Evolutionary conservation across 2,888 invertebrate species (phyloP).

Genomic region (Amiota mariae): DNA sequence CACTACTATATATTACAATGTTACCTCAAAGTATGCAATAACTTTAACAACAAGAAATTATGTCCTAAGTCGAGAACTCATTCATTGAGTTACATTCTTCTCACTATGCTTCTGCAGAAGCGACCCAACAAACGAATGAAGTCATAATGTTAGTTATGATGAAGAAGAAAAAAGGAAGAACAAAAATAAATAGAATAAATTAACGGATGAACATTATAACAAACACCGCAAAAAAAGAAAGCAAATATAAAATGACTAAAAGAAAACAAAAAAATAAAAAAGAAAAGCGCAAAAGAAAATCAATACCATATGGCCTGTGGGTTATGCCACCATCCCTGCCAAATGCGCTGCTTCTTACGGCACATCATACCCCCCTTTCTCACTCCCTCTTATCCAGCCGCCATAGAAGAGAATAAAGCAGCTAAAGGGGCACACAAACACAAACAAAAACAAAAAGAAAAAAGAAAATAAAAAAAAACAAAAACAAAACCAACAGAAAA

Average conservation of each 20-base stretch:
- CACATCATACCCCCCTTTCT: conserved; percentile 2
- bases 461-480: neutral
- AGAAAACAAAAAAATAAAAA: conserved; percentile 30
- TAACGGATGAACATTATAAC: conserved; percentile 52
- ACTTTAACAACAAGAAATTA: neutral
- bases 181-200: conserved; percentile 56
- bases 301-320: conserved; percentile 67
- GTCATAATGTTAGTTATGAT: conserved; percentile 40
- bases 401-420: neutral
- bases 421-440: neutral
- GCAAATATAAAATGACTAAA: conserved; percentile 32
- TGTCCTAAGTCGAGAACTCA: neutral
- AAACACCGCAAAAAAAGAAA: conserved; percentile 49
- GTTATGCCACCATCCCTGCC: conserved; percentile 43
- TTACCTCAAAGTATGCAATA: conserved; percentile 23
- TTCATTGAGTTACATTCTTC: neutral
- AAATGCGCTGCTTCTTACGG: conserved; percentile 19
- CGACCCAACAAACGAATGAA: conserved; percentile 36
- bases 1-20: neutral
- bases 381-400: neutral
- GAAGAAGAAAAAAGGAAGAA: conserved; percentile 35
- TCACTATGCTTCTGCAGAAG: neutral
- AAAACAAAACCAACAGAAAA: conserved; percentile 9
- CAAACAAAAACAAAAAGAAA: conserved; percentile 15
- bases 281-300: conserved; percentile 54